Conservation (phyloP, 1,140 invertebrate genomes). For the Lucilia cuprina region DNA sequence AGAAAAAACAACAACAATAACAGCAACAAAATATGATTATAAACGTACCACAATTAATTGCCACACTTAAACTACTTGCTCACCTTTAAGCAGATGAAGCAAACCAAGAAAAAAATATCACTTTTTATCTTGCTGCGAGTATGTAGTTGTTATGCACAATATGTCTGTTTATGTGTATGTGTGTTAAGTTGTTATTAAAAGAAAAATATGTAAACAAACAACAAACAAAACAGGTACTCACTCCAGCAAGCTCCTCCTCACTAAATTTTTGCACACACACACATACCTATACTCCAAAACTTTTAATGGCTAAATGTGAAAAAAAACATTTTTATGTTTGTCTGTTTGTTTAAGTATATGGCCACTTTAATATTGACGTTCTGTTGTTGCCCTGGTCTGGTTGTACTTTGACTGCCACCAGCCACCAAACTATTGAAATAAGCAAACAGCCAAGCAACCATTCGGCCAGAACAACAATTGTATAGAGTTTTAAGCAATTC, state of each 20-base stretch:
- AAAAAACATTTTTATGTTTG: not conserved
- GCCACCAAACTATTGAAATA: not conserved
- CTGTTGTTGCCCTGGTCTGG: not conserved
- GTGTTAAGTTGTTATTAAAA: not conserved
- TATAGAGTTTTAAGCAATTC: not conserved
- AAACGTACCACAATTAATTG: conserved; percentile 26
- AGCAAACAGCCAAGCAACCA: too few relatives aligned
- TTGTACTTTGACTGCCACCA: not conserved
- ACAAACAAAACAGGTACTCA: not conserved
- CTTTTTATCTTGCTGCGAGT: not conserved
- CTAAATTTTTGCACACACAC: not conserved
- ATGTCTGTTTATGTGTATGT: not conserved
- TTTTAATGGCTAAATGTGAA: not conserved
- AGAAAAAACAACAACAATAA: not conserved
- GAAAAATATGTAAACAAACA: conserved; percentile 9
- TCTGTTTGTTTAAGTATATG: not conserved
- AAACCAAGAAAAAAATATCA: not conserved
- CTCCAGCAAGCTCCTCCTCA: conserved; percentile 27
- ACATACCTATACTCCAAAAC: not conserved
- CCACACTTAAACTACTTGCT: conserved; percentile 29
- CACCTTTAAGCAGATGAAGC: conserved; percentile 11
- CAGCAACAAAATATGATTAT: conserved; percentile 22
- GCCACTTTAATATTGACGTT: not conserved
- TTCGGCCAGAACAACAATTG: not conserved
- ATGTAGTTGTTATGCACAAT: not conserved